Base-by-base conservation (phyloP, 2,113 vertebrate genomes). In the Narcine bancroftii region DNA sequence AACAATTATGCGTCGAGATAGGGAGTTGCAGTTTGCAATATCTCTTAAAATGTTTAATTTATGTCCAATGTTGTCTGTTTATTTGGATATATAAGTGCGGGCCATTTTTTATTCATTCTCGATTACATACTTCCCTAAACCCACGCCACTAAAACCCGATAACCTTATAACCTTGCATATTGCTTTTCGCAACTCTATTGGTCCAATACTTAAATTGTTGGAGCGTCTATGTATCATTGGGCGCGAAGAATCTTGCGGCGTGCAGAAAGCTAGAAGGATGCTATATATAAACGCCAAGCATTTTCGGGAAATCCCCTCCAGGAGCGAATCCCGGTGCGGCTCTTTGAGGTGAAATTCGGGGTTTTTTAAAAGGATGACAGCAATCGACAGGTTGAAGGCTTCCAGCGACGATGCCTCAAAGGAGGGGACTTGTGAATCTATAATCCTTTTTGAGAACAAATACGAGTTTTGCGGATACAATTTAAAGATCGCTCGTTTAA, bases 391-490 rank as follows among this genome's bases (percentile, higher is more conserved):
- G 33, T 33, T 60, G 81, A n/a, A 36, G n/a, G 0, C 6, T 1
- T 60, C 81, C 50, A 36, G 15, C 17, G 33, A 36, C 17, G 33
- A 42, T 42, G 53, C 53, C 79, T 1, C 29, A 5, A 85, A 85
- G 50, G 79, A 85, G 15, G 6, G 50, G n/a, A 1, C 1, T 36
- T 1, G 33, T 0, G 33, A 63, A 19, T 21, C 17, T 6, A 63
- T 6, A 4, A 2, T 87, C 33, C n/a, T 63, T n/a, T 60, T 87
- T 19, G 53, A 87, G 81, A 87, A 60, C 53, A 36, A n/a, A 63
- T 87, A 87, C 10, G 53, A 87, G 53, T 87, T 87, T 53, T 87
- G 53, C n/a, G 81, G 81, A 36, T 87, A 60, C 50, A 60, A 56
- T 39, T 36, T 87, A 6, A 87, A 56, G 53, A 63, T 87, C 53